Percentiles rank a stretch among this genome's conserved stretches.
These are phyloP conservation scores for Misgurnus anguillicaudatus DNA, from an alignment of 2,113 vertebrate genomes.

Conservation along the genomic window DNA sequence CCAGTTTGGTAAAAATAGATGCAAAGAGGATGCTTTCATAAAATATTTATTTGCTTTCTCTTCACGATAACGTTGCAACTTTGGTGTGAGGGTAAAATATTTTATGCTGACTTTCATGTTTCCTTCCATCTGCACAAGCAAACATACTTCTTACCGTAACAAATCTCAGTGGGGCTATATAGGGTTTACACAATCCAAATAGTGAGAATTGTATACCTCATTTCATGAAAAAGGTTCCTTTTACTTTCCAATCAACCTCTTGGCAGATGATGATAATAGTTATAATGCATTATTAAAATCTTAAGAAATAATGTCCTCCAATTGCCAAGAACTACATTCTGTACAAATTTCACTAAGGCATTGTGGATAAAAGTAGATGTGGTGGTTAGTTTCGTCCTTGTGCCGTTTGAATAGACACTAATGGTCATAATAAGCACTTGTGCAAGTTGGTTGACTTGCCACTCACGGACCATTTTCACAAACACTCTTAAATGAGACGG, in stretches of 20 bases:
- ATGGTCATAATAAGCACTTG: conserved; percentile 51
- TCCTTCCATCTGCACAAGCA: conserved; percentile 2
- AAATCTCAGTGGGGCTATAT: neutral
- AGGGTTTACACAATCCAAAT: neutral
- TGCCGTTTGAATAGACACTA: conserved; percentile 55
- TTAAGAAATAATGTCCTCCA: conserved; percentile 52
- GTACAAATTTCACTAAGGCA: conserved; percentile 45
- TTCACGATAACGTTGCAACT: conserved; percentile 4
- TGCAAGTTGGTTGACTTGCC: conserved; percentile 51
- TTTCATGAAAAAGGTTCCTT: conserved; percentile 32
- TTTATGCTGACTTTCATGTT: neutral
- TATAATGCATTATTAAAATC: conserved; percentile 60
- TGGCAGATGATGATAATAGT: conserved; percentile 49
- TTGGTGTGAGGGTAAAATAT: neutral
- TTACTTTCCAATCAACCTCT: conserved; percentile 44
- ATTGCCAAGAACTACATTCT: conserved; percentile 53
- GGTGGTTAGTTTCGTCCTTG: conserved; percentile 37
- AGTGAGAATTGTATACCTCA: conserved; percentile 20
- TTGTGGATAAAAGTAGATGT: conserved; percentile 46
- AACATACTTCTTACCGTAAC: neutral
- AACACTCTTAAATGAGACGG: conserved; percentile 43
- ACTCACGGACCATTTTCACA: conserved; percentile 47
- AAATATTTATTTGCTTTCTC: conserved; percentile 38
- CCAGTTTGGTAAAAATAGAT: conserved; percentile 41
- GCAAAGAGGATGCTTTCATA: conserved; percentile 34